Evolutionary conservation across 2,113 vertebrate genomes (phyloP).

Genomic region (Suricata suricatta): DNA sequence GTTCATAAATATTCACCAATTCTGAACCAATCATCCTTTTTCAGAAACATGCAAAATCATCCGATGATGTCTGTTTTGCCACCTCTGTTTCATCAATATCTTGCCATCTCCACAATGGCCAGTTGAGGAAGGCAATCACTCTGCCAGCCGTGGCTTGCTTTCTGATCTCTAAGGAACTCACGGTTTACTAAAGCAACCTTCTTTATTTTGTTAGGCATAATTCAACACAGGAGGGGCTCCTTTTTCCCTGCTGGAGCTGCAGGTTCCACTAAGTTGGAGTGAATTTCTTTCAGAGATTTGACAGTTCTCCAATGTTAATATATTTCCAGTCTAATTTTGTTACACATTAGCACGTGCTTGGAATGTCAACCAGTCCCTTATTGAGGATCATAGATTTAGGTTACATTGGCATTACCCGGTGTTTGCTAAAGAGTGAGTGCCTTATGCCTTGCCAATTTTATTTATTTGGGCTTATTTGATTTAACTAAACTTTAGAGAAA

Average conservation of each 20-base stretch:
- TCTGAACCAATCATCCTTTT: neutral
- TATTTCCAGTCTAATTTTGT: constrained; percentile 54
- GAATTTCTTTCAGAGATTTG: constrained; percentile 39
- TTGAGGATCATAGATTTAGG: neutral
- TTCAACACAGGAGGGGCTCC: neutral
- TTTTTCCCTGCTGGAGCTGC: neutral
- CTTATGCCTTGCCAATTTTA: neutral
- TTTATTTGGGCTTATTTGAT: constrained; percentile 31
- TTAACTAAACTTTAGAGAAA: constrained; percentile 3
- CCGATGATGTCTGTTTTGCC: neutral
- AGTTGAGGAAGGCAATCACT: constrained; percentile 30
- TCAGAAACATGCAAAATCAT: neutral
- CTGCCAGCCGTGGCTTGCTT: neutral
- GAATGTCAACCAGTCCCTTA: neutral
- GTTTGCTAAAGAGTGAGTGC: constrained; percentile 16
- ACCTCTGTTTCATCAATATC: neutral
- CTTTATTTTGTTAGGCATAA: constrained; percentile 17
- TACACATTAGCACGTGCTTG: neutral
- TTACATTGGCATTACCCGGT: neutral
- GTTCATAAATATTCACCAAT: neutral
- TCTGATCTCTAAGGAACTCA: neutral
- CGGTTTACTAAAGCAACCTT: neutral
- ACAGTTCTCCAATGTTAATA: constrained; percentile 7
- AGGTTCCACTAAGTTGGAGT: neutral
- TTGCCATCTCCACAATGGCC: neutral